A percentile compares a stretch with the other conserved stretches of the same genome.
Conservation (phyloP, 2,113 vertebrate species). For the Morone saxatilis region DNA sequence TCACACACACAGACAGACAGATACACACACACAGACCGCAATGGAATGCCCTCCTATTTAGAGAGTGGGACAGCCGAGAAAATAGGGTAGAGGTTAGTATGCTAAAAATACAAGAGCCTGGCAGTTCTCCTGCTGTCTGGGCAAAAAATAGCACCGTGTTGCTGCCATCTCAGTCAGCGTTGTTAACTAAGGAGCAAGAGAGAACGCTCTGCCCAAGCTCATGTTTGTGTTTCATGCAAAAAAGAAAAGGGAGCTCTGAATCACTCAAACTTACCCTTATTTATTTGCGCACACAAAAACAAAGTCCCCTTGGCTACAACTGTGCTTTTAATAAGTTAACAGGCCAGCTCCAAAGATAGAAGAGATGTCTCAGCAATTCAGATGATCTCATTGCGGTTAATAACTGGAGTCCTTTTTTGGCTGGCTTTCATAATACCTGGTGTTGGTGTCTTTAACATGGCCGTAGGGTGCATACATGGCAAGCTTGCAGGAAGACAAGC, state of each 20-base stretch:
- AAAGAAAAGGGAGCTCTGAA: constrained; percentile 23
- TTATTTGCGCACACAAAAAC: constrained; percentile 46
- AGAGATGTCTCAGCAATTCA: constrained; percentile 24
- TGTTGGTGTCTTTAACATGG: constrained; percentile 45
- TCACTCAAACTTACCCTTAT: constrained; percentile 38
- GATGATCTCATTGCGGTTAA: constrained; percentile 60
- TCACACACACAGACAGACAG: constrained; percentile 12
- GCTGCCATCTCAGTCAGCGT: constrained; percentile 68
- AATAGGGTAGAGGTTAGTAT: constrained; percentile 79
- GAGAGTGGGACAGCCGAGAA: constrained; percentile 66
- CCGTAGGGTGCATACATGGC: constrained; percentile 5
- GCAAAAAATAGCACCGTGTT: constrained; percentile 75
- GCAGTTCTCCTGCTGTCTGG: constrained; percentile 61
- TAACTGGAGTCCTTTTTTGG: constrained; percentile 43
- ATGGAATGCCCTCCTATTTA: constrained; percentile 71
- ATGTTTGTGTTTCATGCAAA: constrained; percentile 39
- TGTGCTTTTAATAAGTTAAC: constrained; percentile 44
- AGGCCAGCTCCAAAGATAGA: constrained; percentile 20
- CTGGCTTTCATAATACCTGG: constrained; percentile 42
- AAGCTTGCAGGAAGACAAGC: constrained; percentile 29
- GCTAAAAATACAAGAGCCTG: constrained; percentile 78
- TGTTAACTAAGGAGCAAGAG: constrained; percentile 54
- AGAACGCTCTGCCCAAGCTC: constrained; percentile 10
- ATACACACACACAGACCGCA: constrained; percentile 10
- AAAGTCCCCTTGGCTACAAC: constrained; percentile 32